Base-by-base conservation (phyloP, 2,797 vertebrate genomes). In the Hippocampus kuda region DNA sequence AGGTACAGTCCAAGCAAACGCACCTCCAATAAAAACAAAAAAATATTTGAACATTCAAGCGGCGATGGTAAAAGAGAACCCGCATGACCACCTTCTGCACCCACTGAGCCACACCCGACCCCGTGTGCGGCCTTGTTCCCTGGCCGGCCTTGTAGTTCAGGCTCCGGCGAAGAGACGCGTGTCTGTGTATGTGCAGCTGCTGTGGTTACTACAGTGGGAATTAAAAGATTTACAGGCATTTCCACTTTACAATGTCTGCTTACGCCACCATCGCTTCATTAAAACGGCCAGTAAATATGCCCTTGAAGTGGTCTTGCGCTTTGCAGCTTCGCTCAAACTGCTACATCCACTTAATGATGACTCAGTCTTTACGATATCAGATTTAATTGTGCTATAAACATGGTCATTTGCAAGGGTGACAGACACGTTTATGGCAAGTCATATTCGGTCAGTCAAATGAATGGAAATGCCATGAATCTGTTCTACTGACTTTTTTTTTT, bases 1-100 rank as follows among this genome's bases (percentile, higher is more conserved):
- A 99, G 94, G 97, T 98, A 92, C 85, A 88, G 30, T 57, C 1
- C 18, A 15, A 46, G 42, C 2, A 48, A 8, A 27, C 5, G 11
- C 41, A 64, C 22, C 30, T 15, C 15, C 11, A 30, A 66, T 3
- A 51, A 22, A 51, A 51, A 49, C 15, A 15, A 48, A 48, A 18
- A 48, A 16, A 44, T 13, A 18, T 42, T 44, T 7, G 7, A 15
- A 12, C 38, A 16, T 13, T 15, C 61, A n/a, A n/a, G 5, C 10
- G 20, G 15, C 15, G 20, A 44, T n/a, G 8, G 34, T 18, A 26
- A 26, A 16, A 24, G 22, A 20, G 62, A n/a, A 71, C 76, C 72
- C 77, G 72, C 73, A 65, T 61, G 62, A 57, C 68, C 80, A 79
- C 74, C 46, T 75, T 78, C 64, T 73, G 51, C 79, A 62, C 75